phyloP scores from a whole-genome alignment of 2,888 invertebrate genomes.

The Hemithea aestivaria region DNA sequence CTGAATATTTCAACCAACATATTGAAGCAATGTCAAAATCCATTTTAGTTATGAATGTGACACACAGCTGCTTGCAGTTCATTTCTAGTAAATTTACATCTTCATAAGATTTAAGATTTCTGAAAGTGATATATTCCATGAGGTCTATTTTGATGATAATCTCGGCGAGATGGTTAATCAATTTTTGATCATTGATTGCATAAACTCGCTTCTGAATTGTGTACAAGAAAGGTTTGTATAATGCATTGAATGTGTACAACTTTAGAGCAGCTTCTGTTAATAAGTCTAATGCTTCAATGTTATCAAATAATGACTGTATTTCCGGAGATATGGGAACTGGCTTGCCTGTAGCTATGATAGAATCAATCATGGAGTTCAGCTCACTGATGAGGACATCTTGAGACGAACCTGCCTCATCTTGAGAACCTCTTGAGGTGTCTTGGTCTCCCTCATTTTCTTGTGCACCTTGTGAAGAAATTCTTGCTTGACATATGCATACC shows the following conservation, averaged over 20 bases:
- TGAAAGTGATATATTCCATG: conserved; percentile 62
- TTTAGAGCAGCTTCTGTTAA: conserved; percentile 40
- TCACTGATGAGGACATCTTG: conserved; percentile 55
- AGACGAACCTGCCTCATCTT: conserved; percentile 37
- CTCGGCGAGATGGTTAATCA: conserved; percentile 41
- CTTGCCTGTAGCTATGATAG: conserved; percentile 31
- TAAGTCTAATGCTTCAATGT: conserved; percentile 50
- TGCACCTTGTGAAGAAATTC: conserved; percentile 16
- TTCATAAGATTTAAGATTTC: conserved; percentile 52
- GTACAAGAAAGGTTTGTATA: conserved; percentile 55
- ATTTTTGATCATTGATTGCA: conserved; percentile 33
- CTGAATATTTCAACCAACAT: conserved; percentile 69
- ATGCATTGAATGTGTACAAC: conserved; percentile 45
- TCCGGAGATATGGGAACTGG: conserved; percentile 39
- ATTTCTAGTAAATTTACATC: conserved; percentile 51
- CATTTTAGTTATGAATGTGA: conserved; percentile 55
- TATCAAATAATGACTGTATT: conserved; percentile 50
- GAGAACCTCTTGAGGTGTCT: conserved; percentile 25
- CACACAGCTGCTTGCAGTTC: conserved; percentile 54
- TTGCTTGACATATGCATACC: conserved; percentile 19
- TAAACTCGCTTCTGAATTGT: conserved; percentile 54
- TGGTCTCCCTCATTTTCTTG: conserved; percentile 24
- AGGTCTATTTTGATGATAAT: conserved; percentile 64
- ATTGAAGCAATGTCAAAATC: conserved; percentile 70
- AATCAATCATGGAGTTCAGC: conserved; percentile 40